A percentile compares a stretch with the other conserved stretches of the same genome.
Evolutionary conservation across 2,113 vertebrate species (phyloP).

Genomic region (Seriola rivoliana): DNA sequence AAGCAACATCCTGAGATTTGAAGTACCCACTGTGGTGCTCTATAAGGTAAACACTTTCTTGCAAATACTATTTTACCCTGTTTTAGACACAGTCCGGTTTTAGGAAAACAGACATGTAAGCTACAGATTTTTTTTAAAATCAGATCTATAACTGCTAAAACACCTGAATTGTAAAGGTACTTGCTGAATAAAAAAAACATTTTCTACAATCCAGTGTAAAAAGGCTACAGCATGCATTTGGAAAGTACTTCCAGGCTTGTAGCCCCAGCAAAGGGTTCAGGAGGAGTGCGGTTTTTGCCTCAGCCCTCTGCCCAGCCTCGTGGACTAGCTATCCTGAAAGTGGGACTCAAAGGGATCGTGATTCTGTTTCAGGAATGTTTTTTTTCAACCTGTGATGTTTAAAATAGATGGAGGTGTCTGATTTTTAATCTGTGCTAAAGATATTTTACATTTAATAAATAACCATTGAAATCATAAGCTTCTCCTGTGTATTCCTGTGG

Average conservation of each 20-base stretch:
- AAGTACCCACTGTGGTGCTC: conserved; percentile 5
- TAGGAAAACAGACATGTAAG: conserved; percentile 4
- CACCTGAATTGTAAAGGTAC: conserved; percentile 28
- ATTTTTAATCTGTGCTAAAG: conserved; percentile 91
- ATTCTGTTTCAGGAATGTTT: conserved; percentile 85
- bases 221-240: conserved; percentile 33
- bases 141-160: conserved; percentile 25
- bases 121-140: conserved; percentile 12
- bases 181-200: conserved; percentile 19
- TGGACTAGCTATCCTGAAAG: conserved; percentile 73
- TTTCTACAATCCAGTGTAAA: conserved; percentile 37
- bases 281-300: conserved; percentile 78
- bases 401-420: conserved; percentile 88
- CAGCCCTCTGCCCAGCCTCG: conserved; percentile 82
- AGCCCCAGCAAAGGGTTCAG: conserved; percentile 45
- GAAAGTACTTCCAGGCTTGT: conserved; percentile 45
- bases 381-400: conserved; percentile 85
- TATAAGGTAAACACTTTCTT: conserved; percentile 17
- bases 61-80: conserved; percentile 16
- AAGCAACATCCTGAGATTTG: conserved; percentile 9
- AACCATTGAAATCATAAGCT: conserved; percentile 84
- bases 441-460: conserved; percentile 93
- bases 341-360: conserved; percentile 81
- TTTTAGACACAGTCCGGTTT: conserved; percentile 34
- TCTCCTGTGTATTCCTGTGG: conserved; percentile 19